Percentiles rank a stretch among this genome's conserved stretches.
Conservation (phyloP, 2,797 vertebrate species). For the Tapera naevia region DNA sequence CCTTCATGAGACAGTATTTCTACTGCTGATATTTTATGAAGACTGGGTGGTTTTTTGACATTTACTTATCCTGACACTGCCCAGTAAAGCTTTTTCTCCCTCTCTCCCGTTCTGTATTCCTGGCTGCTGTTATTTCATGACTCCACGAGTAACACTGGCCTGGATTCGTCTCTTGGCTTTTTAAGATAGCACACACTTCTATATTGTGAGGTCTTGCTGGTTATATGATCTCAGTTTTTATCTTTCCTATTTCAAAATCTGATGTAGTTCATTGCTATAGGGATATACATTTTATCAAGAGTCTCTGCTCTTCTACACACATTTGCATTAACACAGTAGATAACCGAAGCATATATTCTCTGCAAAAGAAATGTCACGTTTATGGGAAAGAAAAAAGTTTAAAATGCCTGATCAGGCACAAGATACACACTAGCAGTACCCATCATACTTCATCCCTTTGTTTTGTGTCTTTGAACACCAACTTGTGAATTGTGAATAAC, state of each 20-base stretch:
- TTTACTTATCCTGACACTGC: not conserved
- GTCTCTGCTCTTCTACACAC: not conserved
- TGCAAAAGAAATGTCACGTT: not conserved
- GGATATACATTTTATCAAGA: not conserved
- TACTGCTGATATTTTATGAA: conserved; percentile 11
- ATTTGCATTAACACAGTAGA: not conserved
- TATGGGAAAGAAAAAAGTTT: not conserved
- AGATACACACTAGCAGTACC: not conserved
- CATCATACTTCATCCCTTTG: accelerated
- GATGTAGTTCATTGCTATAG: not conserved
- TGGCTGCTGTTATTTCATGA: not conserved
- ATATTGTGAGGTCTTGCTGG: not conserved
- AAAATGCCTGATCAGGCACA: not conserved
- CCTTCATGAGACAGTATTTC: conserved; percentile 9
- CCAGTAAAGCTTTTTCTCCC: not conserved
- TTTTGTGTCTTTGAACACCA: not conserved
- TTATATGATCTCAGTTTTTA: not conserved
- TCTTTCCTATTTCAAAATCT: not conserved
- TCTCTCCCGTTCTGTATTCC: not conserved
- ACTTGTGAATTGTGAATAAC: not conserved
- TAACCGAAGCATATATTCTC: not conserved
- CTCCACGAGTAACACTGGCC: not conserved
- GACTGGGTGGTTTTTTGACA: not conserved
- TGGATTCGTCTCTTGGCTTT: not conserved
- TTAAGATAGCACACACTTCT: not conserved